Evolutionary conservation across 2,113 vertebrate genomes (phyloP).

Genomic region (Leiothrix lutea): DNA sequence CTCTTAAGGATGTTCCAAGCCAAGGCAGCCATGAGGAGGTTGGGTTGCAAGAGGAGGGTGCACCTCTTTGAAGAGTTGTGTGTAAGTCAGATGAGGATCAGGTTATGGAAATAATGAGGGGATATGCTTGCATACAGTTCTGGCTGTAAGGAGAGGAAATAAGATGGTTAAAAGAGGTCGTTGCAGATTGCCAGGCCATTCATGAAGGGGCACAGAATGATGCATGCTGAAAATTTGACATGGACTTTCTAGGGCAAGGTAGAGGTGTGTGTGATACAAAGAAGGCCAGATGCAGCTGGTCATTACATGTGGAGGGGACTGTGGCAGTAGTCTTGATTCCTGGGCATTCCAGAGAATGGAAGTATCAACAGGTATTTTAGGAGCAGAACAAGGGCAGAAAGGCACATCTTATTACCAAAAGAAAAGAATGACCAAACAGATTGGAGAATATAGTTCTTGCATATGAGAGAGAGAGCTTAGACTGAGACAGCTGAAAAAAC

Average conservation of each 20-base stretch:
- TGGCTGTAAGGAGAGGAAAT: background rate
- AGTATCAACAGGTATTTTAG: background rate
- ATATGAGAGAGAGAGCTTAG: background rate
- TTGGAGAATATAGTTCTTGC: background rate
- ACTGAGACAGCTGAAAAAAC: background rate
- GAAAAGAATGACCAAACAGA: background rate
- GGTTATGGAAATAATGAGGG: background rate
- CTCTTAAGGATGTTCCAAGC: background rate
- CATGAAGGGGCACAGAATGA: background rate
- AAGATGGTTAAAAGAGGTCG: background rate
- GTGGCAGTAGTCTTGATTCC: background rate
- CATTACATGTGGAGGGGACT: background rate
- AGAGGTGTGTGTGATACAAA: background rate
- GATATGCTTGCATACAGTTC: background rate
- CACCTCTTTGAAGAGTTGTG: background rate
- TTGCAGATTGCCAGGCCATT: background rate
- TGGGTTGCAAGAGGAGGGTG: rapidly evolving
- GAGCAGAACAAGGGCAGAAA: background rate
- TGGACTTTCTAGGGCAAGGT: background rate
- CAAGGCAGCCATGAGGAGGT: background rate
- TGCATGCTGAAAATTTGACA: background rate
- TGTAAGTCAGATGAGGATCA: background rate
- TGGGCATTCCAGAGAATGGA: background rate
- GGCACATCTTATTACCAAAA: background rate
- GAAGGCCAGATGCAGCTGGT: background rate